These are phyloP conservation scores for Drosophila nr. medialis DNA, from an alignment of 2,888 invertebrate genomes.

Conservation along the genomic window DNA sequence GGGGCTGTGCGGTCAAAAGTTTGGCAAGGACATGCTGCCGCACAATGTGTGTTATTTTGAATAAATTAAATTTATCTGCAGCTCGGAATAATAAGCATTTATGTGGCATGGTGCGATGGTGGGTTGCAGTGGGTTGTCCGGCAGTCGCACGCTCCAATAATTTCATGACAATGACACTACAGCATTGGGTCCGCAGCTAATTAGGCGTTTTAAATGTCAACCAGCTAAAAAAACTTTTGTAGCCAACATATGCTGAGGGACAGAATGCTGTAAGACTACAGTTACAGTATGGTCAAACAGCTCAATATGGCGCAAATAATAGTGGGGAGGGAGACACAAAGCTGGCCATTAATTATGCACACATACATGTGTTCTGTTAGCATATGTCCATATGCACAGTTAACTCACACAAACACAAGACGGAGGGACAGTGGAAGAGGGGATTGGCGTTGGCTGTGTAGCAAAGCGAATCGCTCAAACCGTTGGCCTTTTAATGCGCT, in stretches of 20 bases:
- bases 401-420: slow-evolving; percentile 4
- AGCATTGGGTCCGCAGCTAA: slow-evolving; percentile 55
- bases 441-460: slow-evolving; percentile 9
- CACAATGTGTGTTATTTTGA: slow-evolving; percentile 68
- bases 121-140: slow-evolving; percentile 13
- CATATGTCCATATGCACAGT: slow-evolving; percentile 56
- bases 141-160: slow-evolving; percentile 63
- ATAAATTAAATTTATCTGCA: slow-evolving; percentile 73
- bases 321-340: slow-evolving; percentile 27
- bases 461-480: slow-evolving; percentile 27
- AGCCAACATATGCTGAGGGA: slow-evolving; percentile 50
- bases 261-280: slow-evolving; percentile 19
- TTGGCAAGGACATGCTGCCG: slow-evolving; percentile 54
- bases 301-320: slow-evolving; percentile 51
- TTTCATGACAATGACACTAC: slow-evolving; percentile 59
- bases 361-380: slow-evolving; percentile 38
- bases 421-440: neutral
- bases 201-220: slow-evolving; percentile 77
- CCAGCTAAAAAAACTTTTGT: slow-evolving; percentile 27
- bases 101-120: slow-evolving; percentile 13
- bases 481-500: slow-evolving; percentile 69
- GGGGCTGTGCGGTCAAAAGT: slow-evolving; percentile 47
- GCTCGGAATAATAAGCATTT: slow-evolving; percentile 58
- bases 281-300: slow-evolving; percentile 54
- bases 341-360: slow-evolving; percentile 73